phyloP scores from a whole-genome alignment of 2,113 vertebrate genomes.

The Rhabdornis inornatus region DNA sequence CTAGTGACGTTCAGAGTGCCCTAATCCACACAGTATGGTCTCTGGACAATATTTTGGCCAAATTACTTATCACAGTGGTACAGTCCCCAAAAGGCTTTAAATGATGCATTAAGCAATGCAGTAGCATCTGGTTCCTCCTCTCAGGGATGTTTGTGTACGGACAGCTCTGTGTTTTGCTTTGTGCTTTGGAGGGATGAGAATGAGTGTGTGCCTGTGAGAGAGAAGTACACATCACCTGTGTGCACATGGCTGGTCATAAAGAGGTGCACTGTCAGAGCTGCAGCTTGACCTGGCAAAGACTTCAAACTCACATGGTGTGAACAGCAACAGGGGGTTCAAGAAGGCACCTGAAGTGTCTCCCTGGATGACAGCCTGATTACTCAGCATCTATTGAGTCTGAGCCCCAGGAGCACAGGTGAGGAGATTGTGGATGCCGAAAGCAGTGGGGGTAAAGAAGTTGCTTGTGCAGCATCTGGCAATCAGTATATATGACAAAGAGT shows the following conservation, averaged over 20 bases:
- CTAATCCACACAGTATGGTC: neutral
- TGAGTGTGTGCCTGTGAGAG: fast-evolving
- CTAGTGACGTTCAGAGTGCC: slow-evolving; percentile 10
- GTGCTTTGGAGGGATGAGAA: neutral
- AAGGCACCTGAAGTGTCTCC: fast-evolving
- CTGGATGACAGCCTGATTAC: neutral
- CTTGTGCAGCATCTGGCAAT: neutral
- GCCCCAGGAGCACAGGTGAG: neutral
- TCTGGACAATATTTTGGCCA: slow-evolving; percentile 14
- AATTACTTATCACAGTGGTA: neutral
- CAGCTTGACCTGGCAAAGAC: neutral
- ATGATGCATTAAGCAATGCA: slow-evolving; percentile 50
- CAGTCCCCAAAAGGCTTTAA: slow-evolving; percentile 37
- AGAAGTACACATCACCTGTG: fast-evolving
- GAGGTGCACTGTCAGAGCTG: neutral
- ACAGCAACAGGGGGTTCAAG: fast-evolving
- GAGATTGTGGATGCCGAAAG: neutral
- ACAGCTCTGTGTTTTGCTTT: neutral
- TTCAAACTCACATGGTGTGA: fast-evolving
- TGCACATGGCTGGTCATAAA: neutral
- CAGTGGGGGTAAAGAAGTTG: neutral
- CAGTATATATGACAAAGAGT: fast-evolving
- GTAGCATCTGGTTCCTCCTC: slow-evolving; percentile 31
- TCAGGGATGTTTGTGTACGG: neutral
- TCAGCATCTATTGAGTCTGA: neutral